Percentiles rank a stretch among this genome's conserved stretches.
These are phyloP conservation scores for Myripristis jacobus DNA, from an alignment of 2,797 vertebrate genomes.

Conservation along the genomic window DNA sequence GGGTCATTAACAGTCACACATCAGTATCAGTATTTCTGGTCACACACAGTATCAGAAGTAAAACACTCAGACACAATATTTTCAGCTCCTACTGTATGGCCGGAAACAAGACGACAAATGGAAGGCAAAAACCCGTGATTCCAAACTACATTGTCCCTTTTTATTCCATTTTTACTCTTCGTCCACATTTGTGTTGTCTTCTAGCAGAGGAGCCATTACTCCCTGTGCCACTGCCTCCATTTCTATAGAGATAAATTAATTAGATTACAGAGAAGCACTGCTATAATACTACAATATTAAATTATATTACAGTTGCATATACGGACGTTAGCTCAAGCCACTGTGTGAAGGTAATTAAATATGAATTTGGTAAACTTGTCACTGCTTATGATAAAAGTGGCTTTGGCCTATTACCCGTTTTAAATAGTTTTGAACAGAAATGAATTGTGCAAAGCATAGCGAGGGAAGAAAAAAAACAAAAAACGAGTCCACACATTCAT, in stretches of 20 bases:
- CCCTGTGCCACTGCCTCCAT: conserved; percentile 78
- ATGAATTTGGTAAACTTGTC: conserved; percentile 21
- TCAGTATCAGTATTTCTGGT: conserved; percentile 41
- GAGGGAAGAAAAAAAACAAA: neutral
- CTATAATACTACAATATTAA: conserved; percentile 35
- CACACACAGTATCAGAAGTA: conserved; percentile 23
- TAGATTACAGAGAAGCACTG: conserved; percentile 43
- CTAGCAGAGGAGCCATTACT: conserved; percentile 65
- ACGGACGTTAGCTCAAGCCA: neutral
- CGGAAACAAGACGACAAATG: conserved; percentile 3
- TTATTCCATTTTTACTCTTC: conserved; percentile 46
- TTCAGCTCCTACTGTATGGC: conserved; percentile 30
- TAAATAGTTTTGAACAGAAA: conserved; percentile 14
- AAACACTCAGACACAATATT: conserved; percentile 35
- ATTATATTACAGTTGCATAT: too few species aligned
- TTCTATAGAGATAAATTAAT: conserved; percentile 78
- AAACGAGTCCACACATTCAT: conserved; percentile 5
- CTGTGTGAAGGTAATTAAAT: conserved; percentile 18
- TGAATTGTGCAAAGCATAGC: conserved; percentile 14
- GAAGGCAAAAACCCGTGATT: conserved; percentile 26
- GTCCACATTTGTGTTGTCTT: conserved; percentile 63
- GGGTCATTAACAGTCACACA: conserved; percentile 32
- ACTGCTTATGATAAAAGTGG: conserved; percentile 3
- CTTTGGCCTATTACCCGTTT: neutral
- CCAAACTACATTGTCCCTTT: conserved; percentile 69